A percentile compares a stretch with the other conserved stretches of the same genome.
phyloP scores from a whole-genome alignment of 1,140 invertebrate genomes.

The Vanessa atalanta region DNA sequence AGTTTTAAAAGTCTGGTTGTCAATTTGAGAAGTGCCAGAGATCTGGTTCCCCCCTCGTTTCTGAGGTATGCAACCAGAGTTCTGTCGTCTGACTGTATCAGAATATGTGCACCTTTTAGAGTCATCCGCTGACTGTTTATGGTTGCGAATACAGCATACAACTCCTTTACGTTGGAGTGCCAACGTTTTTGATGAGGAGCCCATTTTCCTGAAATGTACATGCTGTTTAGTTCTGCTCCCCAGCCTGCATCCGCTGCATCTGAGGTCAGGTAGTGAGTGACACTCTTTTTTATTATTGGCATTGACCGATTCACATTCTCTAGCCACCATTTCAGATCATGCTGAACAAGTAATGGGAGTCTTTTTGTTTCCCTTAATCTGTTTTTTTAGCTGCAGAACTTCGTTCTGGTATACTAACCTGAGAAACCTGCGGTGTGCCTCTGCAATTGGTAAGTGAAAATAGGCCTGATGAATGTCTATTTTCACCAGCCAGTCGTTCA shows the following conservation, averaged over 20 bases:
- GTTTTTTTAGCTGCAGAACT: constrained; percentile 37
- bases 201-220: constrained; percentile 33
- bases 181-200: constrained; percentile 34
- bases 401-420: background rate
- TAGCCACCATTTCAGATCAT: background rate
- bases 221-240: constrained; percentile 34
- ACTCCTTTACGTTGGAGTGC: constrained; percentile 57
- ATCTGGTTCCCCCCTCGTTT: constrained; percentile 64
- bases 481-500: constrained; percentile 43
- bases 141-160: constrained; percentile 53
- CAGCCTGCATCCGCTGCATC: constrained; percentile 33
- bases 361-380: background rate
- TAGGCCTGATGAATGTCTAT: constrained; percentile 48
- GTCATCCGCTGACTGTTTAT: constrained; percentile 13
- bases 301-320: background rate
- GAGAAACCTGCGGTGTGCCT: background rate
- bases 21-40: background rate
- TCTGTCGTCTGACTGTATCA: constrained; percentile 59
- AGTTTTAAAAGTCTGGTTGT: constrained; percentile 44
- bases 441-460: constrained; percentile 59
- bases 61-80: constrained; percentile 55
- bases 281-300: constrained; percentile 39
- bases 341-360: background rate
- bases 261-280: constrained; percentile 37
- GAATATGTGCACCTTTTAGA: constrained; percentile 35